These are phyloP conservation scores for Meles meles DNA, from an alignment of 2,113 vertebrate species.

Conservation along the genomic window DNA sequence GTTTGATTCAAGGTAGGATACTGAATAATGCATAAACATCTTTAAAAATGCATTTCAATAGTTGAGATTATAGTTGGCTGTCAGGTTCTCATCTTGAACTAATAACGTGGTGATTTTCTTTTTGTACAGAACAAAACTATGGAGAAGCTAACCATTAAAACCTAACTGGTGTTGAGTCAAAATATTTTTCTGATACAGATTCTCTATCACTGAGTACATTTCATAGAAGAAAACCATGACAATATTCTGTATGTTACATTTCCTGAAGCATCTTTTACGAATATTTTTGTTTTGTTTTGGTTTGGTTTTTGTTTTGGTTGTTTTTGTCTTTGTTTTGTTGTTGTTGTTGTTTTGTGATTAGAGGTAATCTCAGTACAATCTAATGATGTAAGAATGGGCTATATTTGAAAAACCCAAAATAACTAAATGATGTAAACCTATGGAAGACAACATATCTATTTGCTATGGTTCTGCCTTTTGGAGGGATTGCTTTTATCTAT, in stretches of 20 bases:
- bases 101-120: slow-evolving; percentile 57
- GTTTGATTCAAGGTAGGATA: slow-evolving; percentile 75
- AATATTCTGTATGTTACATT: slow-evolving; percentile 32
- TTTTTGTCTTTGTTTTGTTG: no score
- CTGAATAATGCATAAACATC: slow-evolving; percentile 80
- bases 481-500: neutral
- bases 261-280: neutral
- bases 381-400: slow-evolving; percentile 9
- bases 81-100: slow-evolving; percentile 41
- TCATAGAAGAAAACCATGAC: neutral
- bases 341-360: neutral
- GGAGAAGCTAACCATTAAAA: slow-evolving; percentile 39
- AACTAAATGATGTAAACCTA: neutral
- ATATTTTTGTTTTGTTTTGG: neutral
- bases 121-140: neutral
- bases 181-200: neutral
- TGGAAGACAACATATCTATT: neutral
- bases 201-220: neutral
- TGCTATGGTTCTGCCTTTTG: neutral
- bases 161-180: slow-evolving; percentile 8
- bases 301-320: no score
- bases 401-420: neutral
- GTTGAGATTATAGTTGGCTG: slow-evolving; percentile 54
- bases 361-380: slow-evolving; percentile 30
- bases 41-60: slow-evolving; percentile 75